phyloP scores from a whole-genome alignment of 1,140 invertebrate species.

The Neodiprion fabricii region DNA sequence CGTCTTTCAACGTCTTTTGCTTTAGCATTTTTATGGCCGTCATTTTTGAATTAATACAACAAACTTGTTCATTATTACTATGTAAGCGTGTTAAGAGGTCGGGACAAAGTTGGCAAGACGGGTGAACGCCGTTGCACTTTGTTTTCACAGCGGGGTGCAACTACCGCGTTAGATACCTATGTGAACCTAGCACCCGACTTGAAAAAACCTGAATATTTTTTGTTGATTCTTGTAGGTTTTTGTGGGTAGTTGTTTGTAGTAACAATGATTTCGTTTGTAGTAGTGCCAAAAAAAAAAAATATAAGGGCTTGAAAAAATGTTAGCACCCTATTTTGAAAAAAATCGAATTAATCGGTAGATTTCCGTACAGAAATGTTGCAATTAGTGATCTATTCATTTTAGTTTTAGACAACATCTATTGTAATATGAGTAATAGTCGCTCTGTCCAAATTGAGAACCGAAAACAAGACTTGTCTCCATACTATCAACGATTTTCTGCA shows the following conservation, averaged over 20 bases:
- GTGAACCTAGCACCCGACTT: neutral
- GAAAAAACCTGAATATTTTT: too few relatives aligned
- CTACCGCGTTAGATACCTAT: neutral
- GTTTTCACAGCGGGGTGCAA: neutral
- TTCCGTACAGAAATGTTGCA: neutral
- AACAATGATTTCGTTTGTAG: too few relatives aligned
- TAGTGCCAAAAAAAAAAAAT: too few relatives aligned
- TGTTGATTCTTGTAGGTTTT: too few relatives aligned
- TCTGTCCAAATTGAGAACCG: neutral
- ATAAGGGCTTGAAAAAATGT: too few relatives aligned
- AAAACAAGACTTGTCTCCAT: neutral
- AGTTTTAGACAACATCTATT: neutral
- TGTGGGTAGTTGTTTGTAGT: too few relatives aligned
- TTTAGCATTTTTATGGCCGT: neutral
- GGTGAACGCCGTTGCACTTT: neutral
- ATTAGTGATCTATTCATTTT: neutral
- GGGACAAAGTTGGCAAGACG: neutral
- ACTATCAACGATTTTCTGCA: neutral
- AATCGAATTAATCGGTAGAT: too few relatives aligned
- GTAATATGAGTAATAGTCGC: neutral
- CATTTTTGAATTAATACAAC: neutral
- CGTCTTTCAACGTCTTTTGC: too few relatives aligned
- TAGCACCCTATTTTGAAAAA: neutral
- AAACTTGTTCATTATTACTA: neutral
- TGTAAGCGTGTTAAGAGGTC: neutral